Conservation (phyloP, 2,113 vertebrate species). For the Leptocoma aspasia region DNA sequence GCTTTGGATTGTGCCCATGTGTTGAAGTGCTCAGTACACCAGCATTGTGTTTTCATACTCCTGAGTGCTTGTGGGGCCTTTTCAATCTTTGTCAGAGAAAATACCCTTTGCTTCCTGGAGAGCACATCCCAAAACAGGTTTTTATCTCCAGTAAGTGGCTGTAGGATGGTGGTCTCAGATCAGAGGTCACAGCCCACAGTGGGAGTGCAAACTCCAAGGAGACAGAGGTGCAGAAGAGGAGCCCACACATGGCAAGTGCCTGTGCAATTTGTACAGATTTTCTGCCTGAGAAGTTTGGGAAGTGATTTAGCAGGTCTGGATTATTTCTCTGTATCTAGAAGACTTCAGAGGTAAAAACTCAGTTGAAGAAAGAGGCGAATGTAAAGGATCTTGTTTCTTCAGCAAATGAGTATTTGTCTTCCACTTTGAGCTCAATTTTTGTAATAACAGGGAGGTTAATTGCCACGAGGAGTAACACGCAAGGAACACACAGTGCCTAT, state of each 20-base stretch:
- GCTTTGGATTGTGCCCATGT: neutral
- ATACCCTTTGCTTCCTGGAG: neutral
- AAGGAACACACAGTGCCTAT: slow-evolving; percentile 34
- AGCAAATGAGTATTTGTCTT: slow-evolving; percentile 25
- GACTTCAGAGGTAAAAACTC: neutral
- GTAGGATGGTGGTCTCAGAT: neutral
- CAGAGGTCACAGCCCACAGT: neutral
- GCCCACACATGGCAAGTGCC: accelerated
- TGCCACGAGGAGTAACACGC: neutral
- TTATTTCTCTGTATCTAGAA: neutral
- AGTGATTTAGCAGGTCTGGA: neutral
- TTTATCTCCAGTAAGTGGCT: neutral
- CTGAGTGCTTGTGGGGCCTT: neutral
- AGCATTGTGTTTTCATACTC: neutral
- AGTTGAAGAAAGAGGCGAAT: neutral
- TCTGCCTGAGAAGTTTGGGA: neutral
- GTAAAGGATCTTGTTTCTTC: neutral
- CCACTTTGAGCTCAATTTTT: slow-evolving; percentile 15
- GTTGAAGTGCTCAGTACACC: neutral
- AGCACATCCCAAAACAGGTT: neutral
- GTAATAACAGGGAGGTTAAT: slow-evolving; percentile 57
- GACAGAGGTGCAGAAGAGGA: neutral
- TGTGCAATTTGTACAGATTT: accelerated
- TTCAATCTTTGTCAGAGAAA: neutral
- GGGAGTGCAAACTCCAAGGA: neutral